A percentile compares a stretch with the other conserved stretches of the same genome.
phyloP scores from a whole-genome alignment of 2,797 vertebrate genomes.

The Spinus pinus region DNA sequence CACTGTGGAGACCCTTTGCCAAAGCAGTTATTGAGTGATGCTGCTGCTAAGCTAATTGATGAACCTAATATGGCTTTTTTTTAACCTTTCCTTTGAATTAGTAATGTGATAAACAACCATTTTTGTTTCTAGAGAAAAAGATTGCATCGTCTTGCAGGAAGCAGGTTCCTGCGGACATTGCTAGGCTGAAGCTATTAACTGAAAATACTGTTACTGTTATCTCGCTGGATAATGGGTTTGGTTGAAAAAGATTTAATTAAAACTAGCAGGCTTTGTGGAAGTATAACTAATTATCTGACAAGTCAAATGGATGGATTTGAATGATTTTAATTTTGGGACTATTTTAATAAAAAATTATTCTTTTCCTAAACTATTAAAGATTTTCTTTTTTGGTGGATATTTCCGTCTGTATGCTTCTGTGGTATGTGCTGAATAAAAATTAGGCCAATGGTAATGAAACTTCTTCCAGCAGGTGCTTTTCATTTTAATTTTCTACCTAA shows the following conservation, averaged over 20 bases:
- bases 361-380: neutral
- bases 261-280: neutral
- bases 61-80: neutral
- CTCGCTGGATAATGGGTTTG: neutral
- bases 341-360: neutral
- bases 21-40: neutral
- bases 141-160: neutral
- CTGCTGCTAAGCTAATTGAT: neutral
- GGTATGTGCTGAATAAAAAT: neutral
- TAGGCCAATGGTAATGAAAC: neutral
- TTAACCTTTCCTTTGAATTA: neutral
- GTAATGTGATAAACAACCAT: neutral
- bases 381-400: neutral
- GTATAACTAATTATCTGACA: neutral
- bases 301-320: neutral
- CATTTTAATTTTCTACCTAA: neutral
- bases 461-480: neutral
- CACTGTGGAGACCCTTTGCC: neutral
- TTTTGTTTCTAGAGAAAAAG: neutral
- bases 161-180: neutral
- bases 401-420: neutral
- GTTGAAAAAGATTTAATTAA: neutral
- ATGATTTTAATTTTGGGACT: neutral
- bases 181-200: neutral
- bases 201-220: neutral